Conservation (phyloP, 1,140 invertebrate genomes). For the Bombus sibiricus region DNA sequence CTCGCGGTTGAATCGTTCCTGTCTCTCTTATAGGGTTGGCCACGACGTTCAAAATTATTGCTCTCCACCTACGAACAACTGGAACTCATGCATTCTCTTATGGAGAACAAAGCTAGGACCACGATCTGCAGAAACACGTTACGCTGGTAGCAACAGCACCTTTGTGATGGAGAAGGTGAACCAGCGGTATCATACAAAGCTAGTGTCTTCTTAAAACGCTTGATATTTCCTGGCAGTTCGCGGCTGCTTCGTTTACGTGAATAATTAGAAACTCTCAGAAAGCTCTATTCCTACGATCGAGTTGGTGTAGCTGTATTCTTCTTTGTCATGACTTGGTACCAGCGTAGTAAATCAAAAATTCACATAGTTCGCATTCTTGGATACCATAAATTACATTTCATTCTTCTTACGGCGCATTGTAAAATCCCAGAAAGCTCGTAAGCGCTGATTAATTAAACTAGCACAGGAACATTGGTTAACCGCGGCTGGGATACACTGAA, state of each 20-base stretch:
- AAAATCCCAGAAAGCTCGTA: neutral
- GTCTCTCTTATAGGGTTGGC: neutral
- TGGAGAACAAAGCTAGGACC: conserved; percentile 45
- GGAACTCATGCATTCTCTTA: conserved; percentile 39
- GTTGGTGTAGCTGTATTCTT: no score
- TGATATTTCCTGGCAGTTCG: conserved; percentile 18
- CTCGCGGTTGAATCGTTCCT: neutral
- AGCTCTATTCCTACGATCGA: no score
- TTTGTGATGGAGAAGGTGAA: conserved; percentile 17
- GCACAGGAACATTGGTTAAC: conserved; percentile 13
- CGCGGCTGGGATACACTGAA: conserved; percentile 6
- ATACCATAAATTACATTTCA: neutral
- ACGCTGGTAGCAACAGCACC: conserved; percentile 18
- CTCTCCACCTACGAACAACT: conserved; percentile 45
- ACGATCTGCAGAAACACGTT: conserved; percentile 7
- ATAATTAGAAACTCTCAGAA: no score
- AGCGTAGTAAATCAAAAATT: neutral
- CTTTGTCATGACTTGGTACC: no score
- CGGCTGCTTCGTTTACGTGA: neutral
- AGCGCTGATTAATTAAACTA: conserved; percentile 21
- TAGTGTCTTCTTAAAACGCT: conserved; percentile 12
- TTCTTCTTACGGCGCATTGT: neutral
- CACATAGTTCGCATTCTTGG: neutral
- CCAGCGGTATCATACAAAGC: neutral
- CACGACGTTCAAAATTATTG: conserved; percentile 40